Percentiles rank a stretch among this genome's conserved stretches.
Evolutionary conservation across 2,797 vertebrate species (phyloP).

Genomic region (Limosa lapponica): DNA sequence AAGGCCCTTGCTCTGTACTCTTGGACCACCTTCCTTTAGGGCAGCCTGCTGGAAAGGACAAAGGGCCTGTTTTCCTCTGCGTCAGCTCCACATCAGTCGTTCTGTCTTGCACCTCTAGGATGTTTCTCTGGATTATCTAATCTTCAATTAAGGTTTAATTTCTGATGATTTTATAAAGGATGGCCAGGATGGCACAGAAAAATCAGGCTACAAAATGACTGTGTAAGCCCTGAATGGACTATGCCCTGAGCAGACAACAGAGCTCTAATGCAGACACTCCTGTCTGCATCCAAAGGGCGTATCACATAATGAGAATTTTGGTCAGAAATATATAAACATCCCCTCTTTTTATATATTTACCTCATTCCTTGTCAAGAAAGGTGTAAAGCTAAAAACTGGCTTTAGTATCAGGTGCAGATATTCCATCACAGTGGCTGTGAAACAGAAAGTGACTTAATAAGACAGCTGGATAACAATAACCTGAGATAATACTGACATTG

Average conservation of each 20-base stretch:
- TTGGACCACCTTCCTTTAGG: neutral
- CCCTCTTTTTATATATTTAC: conserved; percentile 70
- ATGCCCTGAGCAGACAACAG: neutral
- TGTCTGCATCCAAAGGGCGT: neutral
- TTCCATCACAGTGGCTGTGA: conserved; percentile 86
- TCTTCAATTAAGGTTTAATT: neutral
- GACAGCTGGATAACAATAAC: neutral
- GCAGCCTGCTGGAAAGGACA: neutral
- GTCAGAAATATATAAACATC: neutral
- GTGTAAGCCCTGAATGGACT: neutral
- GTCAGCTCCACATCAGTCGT: neutral
- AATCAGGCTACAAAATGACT: neutral
- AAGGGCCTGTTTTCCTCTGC: neutral
- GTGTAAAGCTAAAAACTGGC: conserved; percentile 85
- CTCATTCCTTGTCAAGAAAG: conserved; percentile 92
- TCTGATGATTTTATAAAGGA: neutral
- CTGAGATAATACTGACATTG: neutral
- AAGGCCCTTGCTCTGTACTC: neutral
- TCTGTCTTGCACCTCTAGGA: neutral
- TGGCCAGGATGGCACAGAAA: neutral
- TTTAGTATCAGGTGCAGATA: conserved; percentile 84
- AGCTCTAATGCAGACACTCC: neutral
- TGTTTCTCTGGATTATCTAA: neutral
- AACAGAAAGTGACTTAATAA: conserved; percentile 19
- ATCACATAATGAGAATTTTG: neutral